Evolutionary conservation across 2,113 vertebrate species (phyloP).

Genomic region (crab-eating macaque (Macaca fascicularis)): DNA sequence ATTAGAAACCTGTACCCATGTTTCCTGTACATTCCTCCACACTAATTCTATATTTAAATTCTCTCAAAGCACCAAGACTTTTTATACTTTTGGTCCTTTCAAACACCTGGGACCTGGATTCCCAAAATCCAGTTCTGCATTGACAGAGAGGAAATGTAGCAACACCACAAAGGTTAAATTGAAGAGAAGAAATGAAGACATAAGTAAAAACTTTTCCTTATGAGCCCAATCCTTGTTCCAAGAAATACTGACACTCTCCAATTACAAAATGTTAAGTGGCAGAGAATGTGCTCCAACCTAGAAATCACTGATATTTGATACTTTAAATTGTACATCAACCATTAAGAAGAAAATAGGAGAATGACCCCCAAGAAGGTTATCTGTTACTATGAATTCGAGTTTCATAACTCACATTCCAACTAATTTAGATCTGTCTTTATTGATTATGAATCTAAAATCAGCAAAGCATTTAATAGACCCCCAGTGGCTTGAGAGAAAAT

Average conservation of each 20-base stretch:
- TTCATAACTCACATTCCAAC: background rate
- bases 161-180: background rate
- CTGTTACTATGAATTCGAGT: background rate
- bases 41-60: background rate
- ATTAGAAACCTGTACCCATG: background rate
- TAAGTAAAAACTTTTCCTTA: background rate
- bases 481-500: background rate
- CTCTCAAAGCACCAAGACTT: background rate
- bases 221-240: background rate
- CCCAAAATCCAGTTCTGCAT: background rate
- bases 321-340: background rate
- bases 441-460: background rate
- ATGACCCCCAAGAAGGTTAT: background rate
- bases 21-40: background rate
- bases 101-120: background rate
- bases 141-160: accelerated
- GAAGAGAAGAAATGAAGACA: background rate
- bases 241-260: background rate
- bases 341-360: background rate
- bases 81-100: background rate
- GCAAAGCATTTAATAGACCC: background rate
- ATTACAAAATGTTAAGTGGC: background rate
- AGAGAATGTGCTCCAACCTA: background rate
- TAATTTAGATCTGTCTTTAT: background rate
- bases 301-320: background rate